A percentile compares a stretch with the other conserved stretches of the same genome.
These are phyloP conservation scores for Acrobasis repandana DNA, from an alignment of 2,888 invertebrate genomes.

Conservation along the genomic window DNA sequence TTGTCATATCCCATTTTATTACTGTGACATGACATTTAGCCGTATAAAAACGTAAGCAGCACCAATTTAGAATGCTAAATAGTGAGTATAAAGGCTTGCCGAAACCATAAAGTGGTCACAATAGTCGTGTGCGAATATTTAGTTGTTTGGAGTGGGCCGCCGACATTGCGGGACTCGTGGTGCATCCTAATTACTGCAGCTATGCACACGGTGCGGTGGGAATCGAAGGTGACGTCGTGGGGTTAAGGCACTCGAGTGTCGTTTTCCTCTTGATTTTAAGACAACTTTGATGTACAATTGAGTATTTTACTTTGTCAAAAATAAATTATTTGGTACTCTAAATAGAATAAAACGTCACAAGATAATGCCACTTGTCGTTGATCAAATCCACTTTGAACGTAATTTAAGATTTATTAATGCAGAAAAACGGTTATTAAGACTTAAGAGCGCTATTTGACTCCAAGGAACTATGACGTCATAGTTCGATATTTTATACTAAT, in stretches of 20 bases:
- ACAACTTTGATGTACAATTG: too few species aligned
- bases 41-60: slow-evolving; percentile 73
- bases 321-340: too few species aligned
- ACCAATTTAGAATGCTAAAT: slow-evolving; percentile 79
- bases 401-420: too few species aligned
- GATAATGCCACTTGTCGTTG: too few species aligned
- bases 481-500: too few species aligned
- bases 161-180: slow-evolving; percentile 60
- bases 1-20: slow-evolving; percentile 64
- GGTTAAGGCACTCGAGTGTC: slow-evolving; percentile 46
- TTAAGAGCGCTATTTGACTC: too few species aligned
- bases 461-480: too few species aligned
- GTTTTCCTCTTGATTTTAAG: slow-evolving; percentile 23
- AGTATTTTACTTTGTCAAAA: too few species aligned
- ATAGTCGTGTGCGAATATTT: slow-evolving; percentile 79
- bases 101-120: slow-evolving; percentile 80
- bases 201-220: slow-evolving; percentile 69
- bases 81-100: slow-evolving; percentile 72
- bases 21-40: slow-evolving; percentile 74
- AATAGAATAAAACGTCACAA: too few species aligned
- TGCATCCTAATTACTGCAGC: slow-evolving; percentile 75
- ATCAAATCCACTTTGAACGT: too few species aligned
- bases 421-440: too few species aligned
- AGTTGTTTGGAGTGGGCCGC: slow-evolving; percentile 69
- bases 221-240: slow-evolving; percentile 51